Conservation (phyloP, 1,140 invertebrate genomes). For the Lasaia peninsularis region DNA sequence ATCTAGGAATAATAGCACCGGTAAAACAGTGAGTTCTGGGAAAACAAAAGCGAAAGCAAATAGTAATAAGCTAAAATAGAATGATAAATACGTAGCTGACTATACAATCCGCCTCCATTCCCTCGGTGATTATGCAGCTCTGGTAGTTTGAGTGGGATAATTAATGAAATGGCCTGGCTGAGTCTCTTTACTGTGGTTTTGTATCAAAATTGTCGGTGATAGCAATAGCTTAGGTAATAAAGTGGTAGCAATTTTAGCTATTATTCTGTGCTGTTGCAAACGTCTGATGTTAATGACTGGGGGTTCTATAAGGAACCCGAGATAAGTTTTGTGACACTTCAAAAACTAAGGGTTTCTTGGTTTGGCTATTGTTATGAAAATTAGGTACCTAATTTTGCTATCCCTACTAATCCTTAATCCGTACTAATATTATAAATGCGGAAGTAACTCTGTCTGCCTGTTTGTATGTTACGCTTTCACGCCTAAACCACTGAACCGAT, state of each 20-base stretch:
- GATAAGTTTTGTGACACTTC: not conserved
- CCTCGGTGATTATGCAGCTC: constrained; percentile 8
- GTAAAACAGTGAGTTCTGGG: not conserved
- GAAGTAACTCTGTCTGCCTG: too few relatives aligned
- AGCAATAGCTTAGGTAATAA: constrained; percentile 11
- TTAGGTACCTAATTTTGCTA: too few relatives aligned
- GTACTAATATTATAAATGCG: too few relatives aligned
- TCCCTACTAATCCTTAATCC: too few relatives aligned
- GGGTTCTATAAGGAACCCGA: not conserved
- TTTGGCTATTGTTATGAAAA: too few relatives aligned
- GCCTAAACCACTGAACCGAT: too few relatives aligned
- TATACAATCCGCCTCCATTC: constrained; percentile 6
- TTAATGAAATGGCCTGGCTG: constrained; percentile 10
- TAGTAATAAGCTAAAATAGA: not conserved
- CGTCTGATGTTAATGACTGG: not conserved
- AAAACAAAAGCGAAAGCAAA: not conserved
- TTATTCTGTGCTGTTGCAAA: constrained; percentile 2
- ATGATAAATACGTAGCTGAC: constrained; percentile 12
- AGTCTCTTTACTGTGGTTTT: constrained; percentile 10
- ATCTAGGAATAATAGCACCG: too few relatives aligned
- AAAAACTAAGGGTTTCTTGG: not conserved
- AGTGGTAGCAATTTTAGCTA: constrained; percentile 10
- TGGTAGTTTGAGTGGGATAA: constrained; percentile 11
- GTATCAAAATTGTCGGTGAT: constrained; percentile 9
- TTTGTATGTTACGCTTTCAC: too few relatives aligned